A percentile compares a stretch with the other conserved stretches of the same genome.
phyloP scores from a whole-genome alignment of 2,797 vertebrate species.

The Megalops cyprinoides region DNA sequence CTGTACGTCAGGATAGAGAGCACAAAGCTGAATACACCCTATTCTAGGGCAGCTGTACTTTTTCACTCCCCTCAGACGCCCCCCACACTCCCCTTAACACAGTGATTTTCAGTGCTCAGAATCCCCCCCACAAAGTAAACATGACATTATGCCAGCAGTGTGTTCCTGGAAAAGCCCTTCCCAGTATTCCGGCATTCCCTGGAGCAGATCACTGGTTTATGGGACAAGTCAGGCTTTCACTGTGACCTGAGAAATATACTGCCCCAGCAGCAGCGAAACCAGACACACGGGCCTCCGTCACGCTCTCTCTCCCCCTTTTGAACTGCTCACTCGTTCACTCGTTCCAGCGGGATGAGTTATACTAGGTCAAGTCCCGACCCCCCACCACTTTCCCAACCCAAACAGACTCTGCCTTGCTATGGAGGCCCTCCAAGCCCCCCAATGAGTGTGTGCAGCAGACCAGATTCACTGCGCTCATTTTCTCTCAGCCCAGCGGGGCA shows the following conservation, averaged over 20 bases:
- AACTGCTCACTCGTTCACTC: constrained; percentile 16
- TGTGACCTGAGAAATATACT: not conserved
- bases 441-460: not conserved
- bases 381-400: not conserved
- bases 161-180: constrained; percentile 12
- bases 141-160: not conserved
- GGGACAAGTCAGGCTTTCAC: not conserved
- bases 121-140: not conserved
- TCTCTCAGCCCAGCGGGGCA: not conserved
- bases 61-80: constrained; percentile 10
- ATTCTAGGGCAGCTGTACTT: not conserved
- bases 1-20: not conserved
- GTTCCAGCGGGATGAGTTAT: not conserved
- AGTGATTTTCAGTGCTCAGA: not conserved
- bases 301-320: not conserved
- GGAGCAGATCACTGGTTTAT: not conserved
- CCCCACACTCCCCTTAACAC: not conserved
- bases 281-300: not conserved
- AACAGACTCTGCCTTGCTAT: not conserved
- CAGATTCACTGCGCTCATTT: not conserved
- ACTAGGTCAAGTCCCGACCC: constrained; percentile 18
- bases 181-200: not conserved
- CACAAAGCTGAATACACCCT: not conserved
- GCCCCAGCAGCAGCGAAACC: constrained; percentile 22
- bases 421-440: not conserved